phyloP scores from a whole-genome alignment of 2,113 vertebrate species.

The Poeciliopsis prolifica region DNA sequence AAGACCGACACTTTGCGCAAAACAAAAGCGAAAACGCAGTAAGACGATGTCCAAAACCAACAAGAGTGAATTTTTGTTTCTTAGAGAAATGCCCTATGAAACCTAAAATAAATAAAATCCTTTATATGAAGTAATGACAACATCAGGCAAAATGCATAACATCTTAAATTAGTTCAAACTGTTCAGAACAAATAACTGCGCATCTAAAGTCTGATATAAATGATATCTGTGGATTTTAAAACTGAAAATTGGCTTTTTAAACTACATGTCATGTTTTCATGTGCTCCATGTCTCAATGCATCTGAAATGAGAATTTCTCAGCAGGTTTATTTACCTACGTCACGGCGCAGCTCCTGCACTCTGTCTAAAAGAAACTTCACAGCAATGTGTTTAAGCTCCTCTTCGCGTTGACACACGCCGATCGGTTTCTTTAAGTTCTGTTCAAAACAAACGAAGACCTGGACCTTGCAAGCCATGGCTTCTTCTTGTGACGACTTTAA shows the following conservation, averaged over 20 bases:
- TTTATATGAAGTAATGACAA: too few relatives aligned
- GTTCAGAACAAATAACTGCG: not conserved
- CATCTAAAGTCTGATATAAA: not conserved
- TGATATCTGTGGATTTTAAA: not conserved
- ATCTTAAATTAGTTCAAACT: not conserved
- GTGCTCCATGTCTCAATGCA: not conserved
- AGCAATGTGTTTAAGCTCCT: conserved; percentile 55
- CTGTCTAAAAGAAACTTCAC: conserved; percentile 58
- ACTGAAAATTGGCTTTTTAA: not conserved
- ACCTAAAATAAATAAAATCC: too few relatives aligned
- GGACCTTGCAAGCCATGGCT: conserved; percentile 4
- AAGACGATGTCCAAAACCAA: too few relatives aligned
- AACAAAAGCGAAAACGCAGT: too few relatives aligned
- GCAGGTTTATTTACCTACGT: not conserved
- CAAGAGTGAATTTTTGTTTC: too few relatives aligned
- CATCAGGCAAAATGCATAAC: not conserved
- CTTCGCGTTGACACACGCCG: conserved; percentile 60
- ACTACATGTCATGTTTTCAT: not conserved
- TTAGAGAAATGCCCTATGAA: too few relatives aligned
- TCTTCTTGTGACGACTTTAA: not conserved
- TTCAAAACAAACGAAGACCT: conserved; percentile 37
- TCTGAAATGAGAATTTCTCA: not conserved
- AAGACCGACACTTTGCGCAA: not conserved
- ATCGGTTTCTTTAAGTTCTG: conserved; percentile 44
- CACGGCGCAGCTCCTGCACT: not conserved